phyloP scores from a whole-genome alignment of 1,140 invertebrate species.

The Trissolcus basalis region DNA sequence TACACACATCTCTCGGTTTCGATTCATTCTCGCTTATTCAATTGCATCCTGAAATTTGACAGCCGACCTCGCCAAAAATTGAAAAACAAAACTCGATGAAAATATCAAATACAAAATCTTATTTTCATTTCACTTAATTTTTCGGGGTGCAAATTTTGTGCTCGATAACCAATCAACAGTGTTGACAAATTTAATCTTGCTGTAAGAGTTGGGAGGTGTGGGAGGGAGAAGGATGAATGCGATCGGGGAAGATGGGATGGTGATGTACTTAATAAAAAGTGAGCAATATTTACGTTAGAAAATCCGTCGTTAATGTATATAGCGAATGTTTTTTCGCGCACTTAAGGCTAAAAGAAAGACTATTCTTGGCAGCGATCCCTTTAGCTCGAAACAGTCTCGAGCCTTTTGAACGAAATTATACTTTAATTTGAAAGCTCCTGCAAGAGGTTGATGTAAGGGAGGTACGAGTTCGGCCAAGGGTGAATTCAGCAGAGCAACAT shows the following conservation, averaged over 20 bases:
- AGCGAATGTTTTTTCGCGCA: constrained; percentile 50
- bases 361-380: constrained; percentile 60
- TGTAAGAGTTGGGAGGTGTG: too few relatives aligned
- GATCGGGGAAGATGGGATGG: background rate
- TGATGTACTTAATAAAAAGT: constrained; percentile 20
- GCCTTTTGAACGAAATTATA: constrained; percentile 70
- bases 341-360: constrained; percentile 45
- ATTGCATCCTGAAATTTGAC: background rate
- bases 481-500: constrained; percentile 57
- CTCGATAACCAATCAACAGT: background rate
- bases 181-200: too few relatives aligned
- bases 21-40: constrained; percentile 64
- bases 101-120: too few relatives aligned
- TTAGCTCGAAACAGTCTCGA: constrained; percentile 63
- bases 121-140: too few relatives aligned
- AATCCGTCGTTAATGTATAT: constrained; percentile 36
- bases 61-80: too few relatives aligned
- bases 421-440: constrained; percentile 72
- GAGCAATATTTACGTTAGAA: constrained; percentile 37
- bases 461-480: constrained; percentile 63
- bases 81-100: too few relatives aligned
- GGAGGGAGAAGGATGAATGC: too few relatives aligned
- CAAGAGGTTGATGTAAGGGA: constrained; percentile 58
- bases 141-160: too few relatives aligned
- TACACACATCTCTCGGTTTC: constrained; percentile 62